phyloP scores from a whole-genome alignment of 2,797 vertebrate genomes.

The Tapera naevia region DNA sequence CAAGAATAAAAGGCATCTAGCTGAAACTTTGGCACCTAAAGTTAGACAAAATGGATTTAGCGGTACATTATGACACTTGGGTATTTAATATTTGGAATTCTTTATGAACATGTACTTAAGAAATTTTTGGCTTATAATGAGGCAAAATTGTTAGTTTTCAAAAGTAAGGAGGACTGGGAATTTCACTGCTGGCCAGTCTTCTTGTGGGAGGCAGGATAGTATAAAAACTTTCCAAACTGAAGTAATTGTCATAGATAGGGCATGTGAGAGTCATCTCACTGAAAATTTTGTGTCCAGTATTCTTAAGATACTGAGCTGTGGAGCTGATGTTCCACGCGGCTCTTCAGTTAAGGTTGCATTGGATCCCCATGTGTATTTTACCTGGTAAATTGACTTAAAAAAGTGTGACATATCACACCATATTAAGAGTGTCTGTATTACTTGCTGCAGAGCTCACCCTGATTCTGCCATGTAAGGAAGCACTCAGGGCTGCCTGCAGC shows the following conservation, averaged over 20 bases:
- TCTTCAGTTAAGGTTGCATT: background rate
- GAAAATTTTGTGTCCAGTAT: background rate
- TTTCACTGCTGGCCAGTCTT: background rate
- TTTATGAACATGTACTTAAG: background rate
- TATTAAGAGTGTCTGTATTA: accelerated
- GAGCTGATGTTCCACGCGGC: background rate
- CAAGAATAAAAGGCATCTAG: background rate
- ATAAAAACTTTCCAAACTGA: background rate
- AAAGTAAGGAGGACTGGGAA: background rate
- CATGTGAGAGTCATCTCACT: background rate
- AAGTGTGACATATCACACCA: background rate
- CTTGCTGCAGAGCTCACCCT: background rate
- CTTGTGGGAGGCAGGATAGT: background rate
- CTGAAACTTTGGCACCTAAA: background rate
- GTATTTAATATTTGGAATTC: background rate
- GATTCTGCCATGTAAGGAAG: background rate
- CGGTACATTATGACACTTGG: background rate
- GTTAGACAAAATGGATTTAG: background rate
- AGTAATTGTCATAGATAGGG: background rate
- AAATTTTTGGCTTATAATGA: background rate
- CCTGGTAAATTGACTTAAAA: background rate
- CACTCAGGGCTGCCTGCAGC: background rate
- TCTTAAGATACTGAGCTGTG: accelerated
- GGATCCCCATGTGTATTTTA: background rate
- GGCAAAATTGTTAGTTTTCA: background rate